These are phyloP conservation scores for Nomada ferruginata DNA, from an alignment of 2,888 invertebrate species.

Conservation along the genomic window DNA sequence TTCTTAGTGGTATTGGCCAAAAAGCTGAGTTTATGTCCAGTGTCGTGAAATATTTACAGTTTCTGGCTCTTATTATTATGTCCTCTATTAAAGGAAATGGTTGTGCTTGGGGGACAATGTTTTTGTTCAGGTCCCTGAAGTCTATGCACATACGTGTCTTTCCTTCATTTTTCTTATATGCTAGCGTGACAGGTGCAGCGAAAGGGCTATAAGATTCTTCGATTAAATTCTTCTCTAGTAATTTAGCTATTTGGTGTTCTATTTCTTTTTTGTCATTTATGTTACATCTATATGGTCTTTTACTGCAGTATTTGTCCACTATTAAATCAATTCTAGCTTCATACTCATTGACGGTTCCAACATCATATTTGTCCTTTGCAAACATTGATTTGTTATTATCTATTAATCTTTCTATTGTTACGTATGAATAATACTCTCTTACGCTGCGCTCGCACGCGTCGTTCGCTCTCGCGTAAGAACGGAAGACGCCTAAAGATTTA, in stretches of 20 bases:
- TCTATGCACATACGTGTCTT: not conserved
- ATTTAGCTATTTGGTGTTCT: not conserved
- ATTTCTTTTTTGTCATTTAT: not conserved
- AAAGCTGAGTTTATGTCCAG: conserved; percentile 73
- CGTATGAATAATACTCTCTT: too few species aligned
- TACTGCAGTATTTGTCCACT: conserved; percentile 26
- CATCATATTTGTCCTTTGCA: conserved; percentile 65
- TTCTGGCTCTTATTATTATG: conserved; percentile 49
- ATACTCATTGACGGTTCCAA: conserved; percentile 57
- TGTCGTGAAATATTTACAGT: conserved; percentile 58
- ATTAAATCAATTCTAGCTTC: conserved; percentile 56
- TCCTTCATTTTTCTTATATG: not conserved
- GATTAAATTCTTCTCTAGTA: not conserved
- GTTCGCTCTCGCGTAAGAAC: too few species aligned
- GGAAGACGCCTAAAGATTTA: too few species aligned
- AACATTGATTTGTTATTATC: conserved; percentile 56
- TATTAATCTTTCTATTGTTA: conserved; percentile 38
- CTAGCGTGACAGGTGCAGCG: not conserved
- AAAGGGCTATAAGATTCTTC: not conserved
- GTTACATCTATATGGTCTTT: not conserved
- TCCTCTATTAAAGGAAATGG: conserved; percentile 65
- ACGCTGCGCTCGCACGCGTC: too few species aligned
- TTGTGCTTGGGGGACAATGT: not conserved
- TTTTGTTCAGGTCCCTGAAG: not conserved
- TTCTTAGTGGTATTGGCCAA: conserved; percentile 66